Evolutionary conservation across 2,113 vertebrate genomes (phyloP).

Genomic region (Urocynchramus pylzowi): DNA sequence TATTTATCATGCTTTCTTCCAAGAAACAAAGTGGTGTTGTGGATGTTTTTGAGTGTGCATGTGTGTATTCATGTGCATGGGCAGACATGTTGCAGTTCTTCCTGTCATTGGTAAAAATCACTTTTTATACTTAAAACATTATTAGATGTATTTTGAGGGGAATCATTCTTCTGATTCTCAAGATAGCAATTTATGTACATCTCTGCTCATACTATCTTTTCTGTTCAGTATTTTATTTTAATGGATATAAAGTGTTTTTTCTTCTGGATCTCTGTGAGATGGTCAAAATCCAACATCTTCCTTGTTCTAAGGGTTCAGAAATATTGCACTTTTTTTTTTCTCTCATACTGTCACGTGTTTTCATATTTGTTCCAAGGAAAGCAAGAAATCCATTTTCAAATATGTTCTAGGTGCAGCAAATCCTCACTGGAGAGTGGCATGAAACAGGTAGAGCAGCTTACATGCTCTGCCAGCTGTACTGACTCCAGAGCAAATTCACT

Average conservation of each 20-base stretch:
- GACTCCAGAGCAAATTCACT: background rate
- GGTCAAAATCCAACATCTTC: background rate
- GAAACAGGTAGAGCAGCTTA: background rate
- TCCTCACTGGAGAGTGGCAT: background rate
- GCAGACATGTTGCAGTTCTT: background rate
- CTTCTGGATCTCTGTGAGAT: background rate
- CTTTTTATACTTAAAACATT: background rate
- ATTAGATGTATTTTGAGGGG: background rate
- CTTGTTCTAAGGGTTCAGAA: background rate
- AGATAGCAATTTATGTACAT: background rate
- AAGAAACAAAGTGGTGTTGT: background rate
- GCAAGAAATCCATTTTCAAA: background rate
- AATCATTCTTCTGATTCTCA: background rate
- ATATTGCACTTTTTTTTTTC: background rate
- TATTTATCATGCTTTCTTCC: background rate
- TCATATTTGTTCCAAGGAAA: background rate
- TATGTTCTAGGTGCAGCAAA: background rate
- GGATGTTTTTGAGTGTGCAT: background rate
- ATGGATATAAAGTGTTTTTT: background rate
- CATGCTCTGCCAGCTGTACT: background rate
- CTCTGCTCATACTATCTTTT: background rate
- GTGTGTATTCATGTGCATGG: fast-evolving
- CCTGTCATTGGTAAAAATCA: background rate
- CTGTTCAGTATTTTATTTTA: background rate
- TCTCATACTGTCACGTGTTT: background rate